These are phyloP conservation scores for Ciconia stormi DNA, from an alignment of 2,113 vertebrate species.

Conservation along the genomic window DNA sequence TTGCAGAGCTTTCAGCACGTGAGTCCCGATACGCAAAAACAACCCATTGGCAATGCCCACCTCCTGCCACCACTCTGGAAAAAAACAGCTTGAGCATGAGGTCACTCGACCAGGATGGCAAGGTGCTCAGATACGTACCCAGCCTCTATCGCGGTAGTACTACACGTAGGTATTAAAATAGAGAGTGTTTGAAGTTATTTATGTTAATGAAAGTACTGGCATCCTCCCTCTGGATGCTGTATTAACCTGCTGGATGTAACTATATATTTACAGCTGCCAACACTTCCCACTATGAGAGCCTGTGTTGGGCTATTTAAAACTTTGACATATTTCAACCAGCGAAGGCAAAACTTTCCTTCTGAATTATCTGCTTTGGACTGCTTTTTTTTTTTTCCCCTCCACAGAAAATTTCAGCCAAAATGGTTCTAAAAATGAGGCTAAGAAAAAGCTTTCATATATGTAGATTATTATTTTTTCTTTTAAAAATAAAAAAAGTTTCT, in stretches of 20 bases:
- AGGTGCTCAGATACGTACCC: neutral
- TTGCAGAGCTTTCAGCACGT: neutral
- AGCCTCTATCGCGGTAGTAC: neutral
- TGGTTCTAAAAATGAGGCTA: neutral
- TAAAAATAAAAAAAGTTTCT: neutral
- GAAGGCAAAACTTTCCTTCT: neutral
- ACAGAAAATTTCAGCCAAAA: neutral
- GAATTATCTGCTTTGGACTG: neutral
- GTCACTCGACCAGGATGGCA: neutral
- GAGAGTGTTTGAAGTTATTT: neutral
- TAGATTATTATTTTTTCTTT: neutral
- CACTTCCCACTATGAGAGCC: neutral
- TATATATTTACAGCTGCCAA: neutral
- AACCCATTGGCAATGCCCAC: neutral
- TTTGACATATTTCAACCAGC: neutral
- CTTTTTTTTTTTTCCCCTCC: neutral
- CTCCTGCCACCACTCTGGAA: neutral
- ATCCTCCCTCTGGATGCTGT: neutral
- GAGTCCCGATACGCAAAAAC: rapidly evolving
- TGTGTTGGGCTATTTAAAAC: constrained; percentile 1
- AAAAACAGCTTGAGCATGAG: neutral
- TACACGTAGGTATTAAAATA: neutral
- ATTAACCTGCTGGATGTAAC: neutral
- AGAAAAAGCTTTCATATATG: neutral
- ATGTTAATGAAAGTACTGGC: neutral